phyloP scores from a whole-genome alignment of 1,140 invertebrate species.

The Colletes gigas region DNA sequence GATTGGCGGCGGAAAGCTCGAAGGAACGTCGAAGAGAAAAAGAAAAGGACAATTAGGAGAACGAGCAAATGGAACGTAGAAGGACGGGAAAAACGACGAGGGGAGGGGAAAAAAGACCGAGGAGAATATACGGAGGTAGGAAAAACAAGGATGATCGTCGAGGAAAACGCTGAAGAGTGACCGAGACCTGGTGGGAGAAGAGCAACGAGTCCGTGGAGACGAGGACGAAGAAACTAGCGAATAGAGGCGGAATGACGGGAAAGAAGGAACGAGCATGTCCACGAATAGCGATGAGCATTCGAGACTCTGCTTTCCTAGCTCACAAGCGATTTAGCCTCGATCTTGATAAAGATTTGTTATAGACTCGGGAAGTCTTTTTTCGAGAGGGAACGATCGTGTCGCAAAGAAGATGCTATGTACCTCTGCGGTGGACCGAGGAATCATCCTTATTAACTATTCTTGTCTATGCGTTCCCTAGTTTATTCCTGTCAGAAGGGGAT shows the following conservation, averaged over 20 bases:
- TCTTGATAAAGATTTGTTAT: slow-evolving; percentile 9
- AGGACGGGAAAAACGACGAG: slow-evolving; percentile 28
- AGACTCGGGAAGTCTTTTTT: not conserved
- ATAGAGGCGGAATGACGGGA: slow-evolving; percentile 31
- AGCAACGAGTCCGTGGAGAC: slow-evolving; percentile 2
- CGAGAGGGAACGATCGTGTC: too few species aligned
- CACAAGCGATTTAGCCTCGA: slow-evolving; percentile 5
- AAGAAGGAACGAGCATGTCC: slow-evolving; percentile 25
- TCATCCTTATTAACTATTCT: not conserved
- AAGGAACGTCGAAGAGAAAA: slow-evolving; percentile 22
- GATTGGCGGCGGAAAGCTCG: not conserved
- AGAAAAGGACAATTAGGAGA: slow-evolving; percentile 34
- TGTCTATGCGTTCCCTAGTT: too few species aligned
- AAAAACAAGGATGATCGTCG: slow-evolving; percentile 40
- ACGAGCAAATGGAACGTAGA: slow-evolving; percentile 19
- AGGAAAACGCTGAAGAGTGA: slow-evolving; percentile 29
- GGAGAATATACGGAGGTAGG: slow-evolving; percentile 12
- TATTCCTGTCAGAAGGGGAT: too few species aligned
- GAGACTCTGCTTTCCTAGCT: not conserved
- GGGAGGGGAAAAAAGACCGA: not conserved
- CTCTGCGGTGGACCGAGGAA: not conserved
- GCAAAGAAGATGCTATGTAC: too few species aligned
- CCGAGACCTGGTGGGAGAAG: slow-evolving; percentile 19
- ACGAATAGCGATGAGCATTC: slow-evolving; percentile 13
- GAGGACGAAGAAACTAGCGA: not conserved